Evolutionary conservation across 2,113 vertebrate genomes (phyloP).

Genomic region (Ornithorhynchus anatinus): DNA sequence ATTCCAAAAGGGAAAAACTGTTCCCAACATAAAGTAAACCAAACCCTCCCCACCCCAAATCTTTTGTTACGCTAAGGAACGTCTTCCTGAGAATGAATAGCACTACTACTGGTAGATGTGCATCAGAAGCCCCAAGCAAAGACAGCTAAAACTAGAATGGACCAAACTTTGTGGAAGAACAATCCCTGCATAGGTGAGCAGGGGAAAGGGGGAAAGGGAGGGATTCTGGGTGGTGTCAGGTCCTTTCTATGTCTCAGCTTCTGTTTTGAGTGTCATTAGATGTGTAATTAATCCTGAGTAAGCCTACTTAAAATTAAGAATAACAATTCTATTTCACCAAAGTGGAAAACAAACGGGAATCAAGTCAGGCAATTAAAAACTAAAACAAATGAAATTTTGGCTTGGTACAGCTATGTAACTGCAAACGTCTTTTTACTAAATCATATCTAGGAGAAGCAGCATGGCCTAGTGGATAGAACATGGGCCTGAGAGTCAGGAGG

Average conservation of each 20-base stretch:
- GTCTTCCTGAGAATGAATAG: not conserved
- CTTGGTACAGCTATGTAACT: too few relatives aligned
- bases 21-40: not conserved
- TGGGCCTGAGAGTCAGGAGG: too few relatives aligned
- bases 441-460: too few relatives aligned
- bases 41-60: not conserved
- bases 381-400: too few relatives aligned
- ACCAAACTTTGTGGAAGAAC: not conserved
- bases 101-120: not conserved
- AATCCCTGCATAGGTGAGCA: not conserved
- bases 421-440: too few relatives aligned
- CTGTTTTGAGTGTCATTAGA: not conserved
- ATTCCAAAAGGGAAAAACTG: not conserved
- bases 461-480: too few relatives aligned
- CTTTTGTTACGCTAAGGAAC: not conserved
- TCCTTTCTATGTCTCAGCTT: not conserved
- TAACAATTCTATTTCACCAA: not conserved
- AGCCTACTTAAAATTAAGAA: not conserved
- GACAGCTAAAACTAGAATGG: not conserved
- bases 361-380: too few relatives aligned
- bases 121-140: not conserved
- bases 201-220: not conserved
- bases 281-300: constrained; percentile 13
- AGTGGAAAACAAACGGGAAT: too few relatives aligned
- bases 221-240: not conserved